Base-by-base conservation (phyloP, 2,113 vertebrate species). In the Sylvietta virens region DNA sequence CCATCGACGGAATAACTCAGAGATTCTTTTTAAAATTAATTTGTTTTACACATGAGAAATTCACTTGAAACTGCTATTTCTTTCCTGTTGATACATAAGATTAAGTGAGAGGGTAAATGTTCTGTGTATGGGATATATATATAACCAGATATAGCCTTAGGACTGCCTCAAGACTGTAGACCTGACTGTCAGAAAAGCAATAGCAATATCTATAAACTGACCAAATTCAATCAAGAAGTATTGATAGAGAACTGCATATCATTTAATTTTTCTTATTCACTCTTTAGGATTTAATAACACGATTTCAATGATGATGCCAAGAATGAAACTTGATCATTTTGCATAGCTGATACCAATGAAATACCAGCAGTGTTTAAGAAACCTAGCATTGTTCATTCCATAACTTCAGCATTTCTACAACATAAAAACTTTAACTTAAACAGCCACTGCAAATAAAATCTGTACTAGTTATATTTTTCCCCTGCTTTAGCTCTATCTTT, bases 1-100 rank as follows among this genome's bases (percentile, higher is more conserved):
- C 11, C 5, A 51, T 3, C 2, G 5, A 54, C 33, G 6, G 11
- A 51, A 69, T 44, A 56, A 28, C 1, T 2, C 2, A 8, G 17
- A 78, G 2, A n/a, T 56, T 64, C 27, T 81, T 66, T 60, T 56
- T 4, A 51, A 66, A 65, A 51, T 44, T 28, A 37, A 40, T 31
- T 3, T 40, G 3, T 24, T 93, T 70, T 50, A 89, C 14, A 31
- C 13, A 51, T 9, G 35, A 83, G 10, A 65, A 69, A 60, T 53
- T 67, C 6, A 47, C 30, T 80, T 67, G 20, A 42, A 77, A 58
- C 6, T 66, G 81, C 12, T 42, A 7, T 62, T 78, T 45, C 28
- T 73, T 85, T 47, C 33, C 47, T 60, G 6, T 19, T 58, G 58
- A 58, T 66, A 57, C 8, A 37, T 31, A n/a, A 88, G 58, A 48